Conservation (phyloP, 2,797 vertebrate species). For the Pyrocephalus nanus region DNA sequence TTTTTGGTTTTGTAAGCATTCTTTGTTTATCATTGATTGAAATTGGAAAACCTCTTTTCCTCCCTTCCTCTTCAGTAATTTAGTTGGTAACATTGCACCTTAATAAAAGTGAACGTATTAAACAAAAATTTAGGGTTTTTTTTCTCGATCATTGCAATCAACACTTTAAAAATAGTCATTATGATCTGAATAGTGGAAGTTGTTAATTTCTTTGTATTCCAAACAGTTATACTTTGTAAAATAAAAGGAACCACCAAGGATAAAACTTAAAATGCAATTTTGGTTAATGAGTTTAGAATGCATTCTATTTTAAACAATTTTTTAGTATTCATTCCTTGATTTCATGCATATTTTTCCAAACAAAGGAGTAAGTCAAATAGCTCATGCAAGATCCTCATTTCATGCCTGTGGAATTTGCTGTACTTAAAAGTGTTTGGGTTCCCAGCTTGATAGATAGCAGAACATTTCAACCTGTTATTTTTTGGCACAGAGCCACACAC, state of each 20-base stretch:
- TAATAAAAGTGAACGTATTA: background rate
- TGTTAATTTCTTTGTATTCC: background rate
- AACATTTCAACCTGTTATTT: conserved; percentile 1
- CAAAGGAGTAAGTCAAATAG: background rate
- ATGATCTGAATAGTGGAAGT: background rate
- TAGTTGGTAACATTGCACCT: background rate
- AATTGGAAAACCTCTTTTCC: background rate
- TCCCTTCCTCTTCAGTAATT: background rate
- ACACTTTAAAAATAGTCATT: background rate
- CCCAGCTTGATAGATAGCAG: background rate
- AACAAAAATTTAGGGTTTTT: background rate
- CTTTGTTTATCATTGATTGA: background rate
- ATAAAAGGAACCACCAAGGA: background rate
- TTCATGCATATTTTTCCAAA: background rate
- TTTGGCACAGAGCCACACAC: background rate
- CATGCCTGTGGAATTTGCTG: background rate
- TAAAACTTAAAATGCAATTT: background rate
- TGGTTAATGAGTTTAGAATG: background rate
- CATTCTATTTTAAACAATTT: background rate
- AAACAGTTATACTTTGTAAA: background rate
- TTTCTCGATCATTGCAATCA: background rate
- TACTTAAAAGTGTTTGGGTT: background rate
- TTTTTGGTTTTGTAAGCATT: background rate
- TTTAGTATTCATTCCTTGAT: background rate
- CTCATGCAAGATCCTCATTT: background rate